These are phyloP conservation scores for Sebastes dallii DNA, from an alignment of 2,797 vertebrate genomes.

Conservation along the genomic window DNA sequence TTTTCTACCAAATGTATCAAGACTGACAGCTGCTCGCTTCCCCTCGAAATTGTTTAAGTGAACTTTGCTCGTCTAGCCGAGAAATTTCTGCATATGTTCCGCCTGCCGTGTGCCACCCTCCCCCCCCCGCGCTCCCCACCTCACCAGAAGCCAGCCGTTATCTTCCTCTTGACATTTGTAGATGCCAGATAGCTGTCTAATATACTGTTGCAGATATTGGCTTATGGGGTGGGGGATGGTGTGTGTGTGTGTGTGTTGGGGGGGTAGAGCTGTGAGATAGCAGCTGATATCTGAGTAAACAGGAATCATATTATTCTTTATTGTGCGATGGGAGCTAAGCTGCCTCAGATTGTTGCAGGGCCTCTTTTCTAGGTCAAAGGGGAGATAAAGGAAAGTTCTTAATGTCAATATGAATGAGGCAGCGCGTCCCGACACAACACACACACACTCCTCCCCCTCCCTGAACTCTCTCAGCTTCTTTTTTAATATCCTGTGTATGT, in stretches of 20 bases:
- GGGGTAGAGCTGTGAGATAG: constrained; percentile 82
- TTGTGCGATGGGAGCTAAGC: constrained; percentile 82
- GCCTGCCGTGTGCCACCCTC: not conserved
- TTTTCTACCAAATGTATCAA: constrained; percentile 43
- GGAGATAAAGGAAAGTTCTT: constrained; percentile 90
- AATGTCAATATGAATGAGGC: constrained; percentile 89
- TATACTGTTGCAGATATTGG: constrained; percentile 84
- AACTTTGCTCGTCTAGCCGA: constrained; percentile 30
- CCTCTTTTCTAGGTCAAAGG: constrained; percentile 82
- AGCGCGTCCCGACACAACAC: constrained; percentile 2
- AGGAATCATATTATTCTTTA: constrained; percentile 92
- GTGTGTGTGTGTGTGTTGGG: no score
- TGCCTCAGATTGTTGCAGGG: constrained; percentile 80
- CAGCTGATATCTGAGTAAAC: constrained; percentile 94
- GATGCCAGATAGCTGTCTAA: constrained; percentile 90
- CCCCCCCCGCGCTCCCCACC: not conserved
- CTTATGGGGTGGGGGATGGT: constrained; percentile 68
- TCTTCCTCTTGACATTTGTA: constrained; percentile 91
- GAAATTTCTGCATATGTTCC: constrained; percentile 43
- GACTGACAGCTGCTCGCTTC: constrained; percentile 73
- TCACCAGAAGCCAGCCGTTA: constrained; percentile 70
- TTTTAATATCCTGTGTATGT: constrained; percentile 82
- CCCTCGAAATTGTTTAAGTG: constrained; percentile 65
- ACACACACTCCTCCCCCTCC: constrained; percentile 13
- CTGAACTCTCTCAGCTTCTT: constrained; percentile 54